Evolutionary conservation across 2,797 vertebrate species (phyloP), one percentile per base, ranked within the genome.

Genomic region (Falco columbarius): DNA sequence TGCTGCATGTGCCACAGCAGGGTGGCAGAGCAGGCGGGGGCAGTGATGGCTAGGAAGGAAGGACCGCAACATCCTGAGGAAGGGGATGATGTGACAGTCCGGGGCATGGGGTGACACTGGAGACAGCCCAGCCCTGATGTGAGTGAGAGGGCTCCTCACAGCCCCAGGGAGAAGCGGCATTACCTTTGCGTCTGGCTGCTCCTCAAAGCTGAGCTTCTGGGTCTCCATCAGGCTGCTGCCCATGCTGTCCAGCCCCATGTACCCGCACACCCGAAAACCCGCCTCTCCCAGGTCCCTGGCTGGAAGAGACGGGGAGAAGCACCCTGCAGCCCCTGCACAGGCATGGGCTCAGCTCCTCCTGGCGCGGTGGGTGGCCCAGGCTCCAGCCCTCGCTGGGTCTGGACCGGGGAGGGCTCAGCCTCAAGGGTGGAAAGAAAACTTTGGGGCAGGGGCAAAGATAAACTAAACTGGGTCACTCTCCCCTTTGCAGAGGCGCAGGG

Each of bases 171-270:
- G 38, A 13, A 51, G 7, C 0, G 0, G 46, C 32, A 98, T 98
- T 97, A 99, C 99, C 98, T 97, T 98, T 15, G 97, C 97, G 29
- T 99, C 98, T 0, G 98, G 96, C 95, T 99, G 99, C 82, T 99
- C 98, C 66, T 99, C 99, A 14, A 99, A 99, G 95, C 97, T 98
- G 95, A 99, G 96, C 90, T 99, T 99, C 97, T 99, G 98, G 1
- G 98, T 95, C 95, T 99, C 99, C 30, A 98, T 95, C 76, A 98
- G 98, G 77, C 98, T 98, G 95, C 98, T 98, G 38, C 97, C 97
- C 81, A 98, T 97, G 82, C 98, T 99, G 98, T 99, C 99, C 97
- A 99, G 98, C 86, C 99, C 99, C 99, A 99, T 99, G 98, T 99
- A 99, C 4, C 99, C 99, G 55, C 98, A 98, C 67, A 99, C 92